Percentiles rank a stretch among this genome's conserved stretches.
phyloP scores from a whole-genome alignment of 1,140 invertebrate genomes.

The Tetragonula clypearis region DNA sequence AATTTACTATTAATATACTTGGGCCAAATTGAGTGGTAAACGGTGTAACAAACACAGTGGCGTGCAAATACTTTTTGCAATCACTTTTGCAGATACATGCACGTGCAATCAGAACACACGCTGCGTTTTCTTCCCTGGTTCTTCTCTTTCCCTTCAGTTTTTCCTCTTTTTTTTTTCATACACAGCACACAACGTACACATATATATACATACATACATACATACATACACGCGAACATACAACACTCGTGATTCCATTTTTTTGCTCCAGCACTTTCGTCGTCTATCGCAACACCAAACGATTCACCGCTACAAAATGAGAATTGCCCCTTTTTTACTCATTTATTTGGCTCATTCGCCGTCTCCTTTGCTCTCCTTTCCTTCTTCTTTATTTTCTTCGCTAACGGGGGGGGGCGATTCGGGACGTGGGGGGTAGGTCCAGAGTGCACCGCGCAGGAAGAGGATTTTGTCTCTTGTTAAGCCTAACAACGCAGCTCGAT shows the following conservation, averaged over 20 bases:
- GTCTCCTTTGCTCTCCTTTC: not conserved
- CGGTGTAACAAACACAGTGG: too few species aligned
- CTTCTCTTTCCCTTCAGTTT: not conserved
- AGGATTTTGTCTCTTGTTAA: slow-evolving; percentile 29
- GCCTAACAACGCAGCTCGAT: not conserved
- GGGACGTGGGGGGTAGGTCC: not conserved
- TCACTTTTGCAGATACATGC: not conserved
- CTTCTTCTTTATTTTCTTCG: not conserved
- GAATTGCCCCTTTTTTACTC: slow-evolving; percentile 23
- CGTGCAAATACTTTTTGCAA: too few species aligned
- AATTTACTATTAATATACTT: too few species aligned
- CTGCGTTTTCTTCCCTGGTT: not conserved
- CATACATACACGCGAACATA: slow-evolving; percentile 7
- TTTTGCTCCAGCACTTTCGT: slow-evolving; percentile 67
- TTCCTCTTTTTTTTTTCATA: not conserved
- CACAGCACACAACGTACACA: not conserved
- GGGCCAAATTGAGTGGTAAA: too few species aligned
- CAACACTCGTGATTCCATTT: not conserved
- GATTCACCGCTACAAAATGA: slow-evolving; percentile 56
- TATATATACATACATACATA: slow-evolving; percentile 30
- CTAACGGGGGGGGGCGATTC: not conserved
- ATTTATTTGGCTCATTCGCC: not conserved
- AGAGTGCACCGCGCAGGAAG: slow-evolving; percentile 39
- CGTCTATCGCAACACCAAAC: slow-evolving; percentile 70
- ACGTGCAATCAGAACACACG: slow-evolving; percentile 19